phyloP scores from a whole-genome alignment of 2,888 invertebrate genomes.

The Phanerotoma sp. region DNA sequence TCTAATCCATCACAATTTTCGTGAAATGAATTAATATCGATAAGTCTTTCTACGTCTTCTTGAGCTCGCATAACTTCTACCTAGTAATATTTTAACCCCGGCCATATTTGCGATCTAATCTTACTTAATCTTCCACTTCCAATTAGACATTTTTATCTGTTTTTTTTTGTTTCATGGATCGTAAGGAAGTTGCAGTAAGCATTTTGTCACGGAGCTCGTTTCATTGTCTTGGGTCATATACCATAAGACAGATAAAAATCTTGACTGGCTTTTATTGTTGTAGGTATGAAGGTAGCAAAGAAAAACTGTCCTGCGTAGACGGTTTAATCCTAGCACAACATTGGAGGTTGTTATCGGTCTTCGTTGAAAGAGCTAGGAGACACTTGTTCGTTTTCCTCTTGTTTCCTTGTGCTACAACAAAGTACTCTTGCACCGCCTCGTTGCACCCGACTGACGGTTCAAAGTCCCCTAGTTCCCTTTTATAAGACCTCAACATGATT shows the following conservation, averaged over 20 bases:
- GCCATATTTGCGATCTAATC: too few species aligned
- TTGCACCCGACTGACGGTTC: too few species aligned
- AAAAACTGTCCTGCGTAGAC: slow-evolving; percentile 16
- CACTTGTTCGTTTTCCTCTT: slow-evolving; percentile 6
- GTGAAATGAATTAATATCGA: too few species aligned
- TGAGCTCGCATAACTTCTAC: too few species aligned
- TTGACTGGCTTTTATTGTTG: background rate
- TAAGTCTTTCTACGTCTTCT: too few species aligned
- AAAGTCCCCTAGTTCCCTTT: too few species aligned
- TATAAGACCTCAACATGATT: too few species aligned
- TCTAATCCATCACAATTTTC: too few species aligned
- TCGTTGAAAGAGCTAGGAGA: slow-evolving; percentile 11
- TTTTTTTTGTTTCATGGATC: background rate
- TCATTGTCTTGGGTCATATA: slow-evolving; percentile 17
- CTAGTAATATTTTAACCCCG: too few species aligned
- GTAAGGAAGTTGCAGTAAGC: slow-evolving; percentile 16
- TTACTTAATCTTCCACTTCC: background rate
- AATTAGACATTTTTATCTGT: background rate
- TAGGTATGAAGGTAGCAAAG: background rate
- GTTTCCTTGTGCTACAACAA: background rate
- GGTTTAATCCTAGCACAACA: slow-evolving; percentile 22
- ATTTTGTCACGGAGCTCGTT: slow-evolving; percentile 18
- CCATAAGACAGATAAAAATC: slow-evolving; percentile 16
- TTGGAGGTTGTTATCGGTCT: slow-evolving; percentile 22
- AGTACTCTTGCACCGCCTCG: too few species aligned